Evolutionary conservation across 2,113 vertebrate species (phyloP).

Genomic region (Empidonax alnorum): DNA sequence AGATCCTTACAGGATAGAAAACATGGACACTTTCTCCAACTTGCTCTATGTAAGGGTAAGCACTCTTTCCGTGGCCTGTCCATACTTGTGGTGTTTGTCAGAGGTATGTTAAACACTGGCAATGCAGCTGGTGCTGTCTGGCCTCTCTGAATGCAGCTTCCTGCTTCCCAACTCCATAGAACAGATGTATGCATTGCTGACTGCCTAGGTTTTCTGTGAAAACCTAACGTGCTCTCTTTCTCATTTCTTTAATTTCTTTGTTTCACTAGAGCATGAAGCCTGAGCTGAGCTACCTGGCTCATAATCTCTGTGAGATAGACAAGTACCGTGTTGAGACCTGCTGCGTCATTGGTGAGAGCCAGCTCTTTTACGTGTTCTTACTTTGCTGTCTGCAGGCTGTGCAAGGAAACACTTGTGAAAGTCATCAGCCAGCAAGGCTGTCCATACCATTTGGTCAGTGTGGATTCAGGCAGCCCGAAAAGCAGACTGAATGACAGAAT

Average conservation of each 20-base stretch:
- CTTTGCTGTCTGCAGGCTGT: neutral
- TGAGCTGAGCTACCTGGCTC: conserved; percentile 95
- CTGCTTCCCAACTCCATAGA: neutral
- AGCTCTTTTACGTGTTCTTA: neutral
- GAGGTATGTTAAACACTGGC: neutral
- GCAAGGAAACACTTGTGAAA: neutral
- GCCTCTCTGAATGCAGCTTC: neutral
- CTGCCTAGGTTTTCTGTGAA: neutral
- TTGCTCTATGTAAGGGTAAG: conserved; percentile 96
- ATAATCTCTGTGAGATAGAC: conserved; percentile 98
- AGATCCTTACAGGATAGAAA: conserved; percentile 97
- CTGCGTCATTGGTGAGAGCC: conserved; percentile 93
- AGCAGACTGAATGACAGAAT: neutral
- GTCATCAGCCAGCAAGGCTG: neutral
- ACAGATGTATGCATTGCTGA: neutral
- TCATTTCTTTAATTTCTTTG: neutral
- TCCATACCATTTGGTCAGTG: neutral
- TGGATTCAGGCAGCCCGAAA: neutral
- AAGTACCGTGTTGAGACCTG: conserved; percentile 99
- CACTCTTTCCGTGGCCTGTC: neutral
- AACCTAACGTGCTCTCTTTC: neutral
- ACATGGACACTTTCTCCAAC: conserved; percentile 99
- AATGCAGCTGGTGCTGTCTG: neutral
- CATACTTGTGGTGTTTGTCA: neutral
- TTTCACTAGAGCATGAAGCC: conserved; percentile 93